A percentile compares a stretch with the other conserved stretches of the same genome.
These are phyloP conservation scores for Strix occidentalis DNA, from an alignment of 2,797 vertebrate genomes.

Conservation along the genomic window DNA sequence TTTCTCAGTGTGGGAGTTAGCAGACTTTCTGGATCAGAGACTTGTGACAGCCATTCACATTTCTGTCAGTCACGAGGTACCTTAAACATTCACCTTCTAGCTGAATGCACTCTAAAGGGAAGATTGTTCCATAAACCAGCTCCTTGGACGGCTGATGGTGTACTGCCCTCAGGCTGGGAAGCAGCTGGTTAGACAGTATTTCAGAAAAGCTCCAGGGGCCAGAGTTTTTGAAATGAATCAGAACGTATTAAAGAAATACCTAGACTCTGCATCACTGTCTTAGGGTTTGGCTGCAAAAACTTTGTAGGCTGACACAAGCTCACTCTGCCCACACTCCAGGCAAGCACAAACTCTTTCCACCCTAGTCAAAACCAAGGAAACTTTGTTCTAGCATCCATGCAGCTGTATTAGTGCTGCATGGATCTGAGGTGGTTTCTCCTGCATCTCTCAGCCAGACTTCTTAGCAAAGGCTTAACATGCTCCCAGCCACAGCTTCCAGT, in stretches of 20 bases:
- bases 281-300: constrained; percentile 51
- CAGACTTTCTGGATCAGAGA: not conserved
- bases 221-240: constrained; percentile 54
- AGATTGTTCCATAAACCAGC: not conserved
- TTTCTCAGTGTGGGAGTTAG: not conserved
- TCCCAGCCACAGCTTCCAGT: not conserved
- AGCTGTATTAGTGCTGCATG: not conserved
- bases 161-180: not conserved
- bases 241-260: constrained; percentile 62
- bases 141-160: not conserved
- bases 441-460: not conserved
- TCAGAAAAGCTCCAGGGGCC: constrained; percentile 40
- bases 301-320: constrained; percentile 40
- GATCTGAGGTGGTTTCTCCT: not conserved
- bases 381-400: not conserved
- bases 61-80: not conserved
- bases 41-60: not conserved
- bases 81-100: not conserved
- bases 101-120: not conserved
- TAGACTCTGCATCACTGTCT: constrained; percentile 65
- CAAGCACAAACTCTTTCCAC: constrained; percentile 42
- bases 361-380: not conserved
- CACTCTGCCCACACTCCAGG: constrained; percentile 22
- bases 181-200: constrained; percentile 3
- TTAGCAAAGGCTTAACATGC: not conserved